Percentiles rank a stretch among this genome's conserved stretches.
These are phyloP conservation scores for Aythya baeri DNA, from an alignment of 2,113 vertebrate genomes.

Conservation along the genomic window DNA sequence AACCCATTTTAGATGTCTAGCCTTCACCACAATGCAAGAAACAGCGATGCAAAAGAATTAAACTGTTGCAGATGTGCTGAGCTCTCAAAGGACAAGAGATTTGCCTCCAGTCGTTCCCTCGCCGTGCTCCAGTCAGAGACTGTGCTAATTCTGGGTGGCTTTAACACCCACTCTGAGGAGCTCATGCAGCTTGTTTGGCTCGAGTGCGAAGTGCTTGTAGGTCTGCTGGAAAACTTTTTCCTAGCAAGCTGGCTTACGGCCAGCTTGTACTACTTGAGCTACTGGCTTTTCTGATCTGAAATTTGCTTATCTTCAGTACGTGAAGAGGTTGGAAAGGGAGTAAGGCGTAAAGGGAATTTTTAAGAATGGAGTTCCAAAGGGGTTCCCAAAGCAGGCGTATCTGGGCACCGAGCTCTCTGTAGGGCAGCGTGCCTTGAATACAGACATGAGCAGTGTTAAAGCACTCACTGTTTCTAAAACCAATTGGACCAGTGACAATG, in stretches of 20 bases:
- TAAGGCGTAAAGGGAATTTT: neutral
- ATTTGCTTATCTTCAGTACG: neutral
- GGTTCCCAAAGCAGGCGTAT: neutral
- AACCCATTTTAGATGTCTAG: neutral
- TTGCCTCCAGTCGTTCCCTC: neutral
- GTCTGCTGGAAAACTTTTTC: neutral
- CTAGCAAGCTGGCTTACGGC: neutral
- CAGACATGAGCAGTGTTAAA: neutral
- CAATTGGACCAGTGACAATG: neutral
- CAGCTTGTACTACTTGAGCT: neutral
- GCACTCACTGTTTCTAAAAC: neutral
- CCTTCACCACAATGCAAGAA: neutral
- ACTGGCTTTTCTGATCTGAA: neutral
- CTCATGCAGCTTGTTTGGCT: neutral
- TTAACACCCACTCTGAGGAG: neutral
- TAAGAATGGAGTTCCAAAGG: neutral
- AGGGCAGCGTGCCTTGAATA: neutral
- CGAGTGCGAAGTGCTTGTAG: neutral
- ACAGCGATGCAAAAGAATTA: neutral
- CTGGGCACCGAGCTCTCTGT: neutral
- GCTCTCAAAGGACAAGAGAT: neutral
- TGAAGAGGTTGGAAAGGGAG: neutral
- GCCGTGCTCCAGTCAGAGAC: neutral
- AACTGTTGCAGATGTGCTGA: conserved; percentile 25
- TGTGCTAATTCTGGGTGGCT: neutral